phyloP scores from a whole-genome alignment of 2,797 vertebrate species.

The Sandelia bainsii region DNA sequence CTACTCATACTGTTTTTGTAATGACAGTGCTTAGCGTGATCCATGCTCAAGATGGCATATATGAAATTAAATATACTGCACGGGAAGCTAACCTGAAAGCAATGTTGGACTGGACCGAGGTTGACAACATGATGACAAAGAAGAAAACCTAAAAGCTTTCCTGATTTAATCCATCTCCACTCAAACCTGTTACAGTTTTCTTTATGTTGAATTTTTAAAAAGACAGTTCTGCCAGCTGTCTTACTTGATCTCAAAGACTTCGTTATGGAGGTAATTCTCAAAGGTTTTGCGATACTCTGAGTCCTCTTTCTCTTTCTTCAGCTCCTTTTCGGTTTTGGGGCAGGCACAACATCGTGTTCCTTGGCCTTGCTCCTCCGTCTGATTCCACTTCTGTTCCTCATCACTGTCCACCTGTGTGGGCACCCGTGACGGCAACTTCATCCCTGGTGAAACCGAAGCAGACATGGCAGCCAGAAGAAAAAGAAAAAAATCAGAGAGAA shows the following conservation, averaged over 20 bases:
- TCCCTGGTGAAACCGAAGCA: slow-evolving; percentile 78
- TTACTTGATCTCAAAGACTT: slow-evolving; percentile 91
- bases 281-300: slow-evolving; percentile 93
- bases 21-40: too few relatives aligned
- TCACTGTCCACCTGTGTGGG: slow-evolving; percentile 85
- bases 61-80: background rate
- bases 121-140: slow-evolving; percentile 6
- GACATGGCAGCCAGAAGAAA: background rate
- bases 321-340: slow-evolving; percentile 96
- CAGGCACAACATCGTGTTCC: slow-evolving; percentile 90
- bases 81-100: slow-evolving; percentile 3
- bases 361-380: slow-evolving; percentile 88
- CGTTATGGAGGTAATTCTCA: slow-evolving; percentile 97
- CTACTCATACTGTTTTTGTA: too few relatives aligned
- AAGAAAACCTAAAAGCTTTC: background rate
- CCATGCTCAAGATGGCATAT: too few relatives aligned
- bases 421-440: slow-evolving; percentile 92
- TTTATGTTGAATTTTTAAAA: slow-evolving; percentile 1
- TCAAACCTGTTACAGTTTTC: background rate
- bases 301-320: slow-evolving; percentile 95
- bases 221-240: slow-evolving; percentile 13
- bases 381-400: slow-evolving; percentile 88
- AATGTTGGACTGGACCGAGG: slow-evolving; percentile 3
- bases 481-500: slow-evolving; percentile 6
- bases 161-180: slow-evolving; percentile 7